Base-by-base conservation (phyloP, 2,797 vertebrate genomes). In the Ibycter americanus region DNA sequence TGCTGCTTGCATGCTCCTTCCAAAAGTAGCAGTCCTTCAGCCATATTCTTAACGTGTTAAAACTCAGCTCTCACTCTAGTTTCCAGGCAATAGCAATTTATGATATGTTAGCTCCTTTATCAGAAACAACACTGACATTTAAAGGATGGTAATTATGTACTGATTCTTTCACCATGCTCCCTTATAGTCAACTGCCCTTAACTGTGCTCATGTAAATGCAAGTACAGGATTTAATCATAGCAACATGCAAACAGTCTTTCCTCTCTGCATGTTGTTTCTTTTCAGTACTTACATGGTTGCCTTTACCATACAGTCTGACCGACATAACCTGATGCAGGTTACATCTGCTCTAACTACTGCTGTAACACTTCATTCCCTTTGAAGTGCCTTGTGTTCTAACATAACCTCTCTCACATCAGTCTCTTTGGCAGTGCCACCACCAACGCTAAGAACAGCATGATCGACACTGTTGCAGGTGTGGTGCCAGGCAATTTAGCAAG, bases 361-460 rank as follows among this genome's bases (percentile, higher is more conserved):
- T 19, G 5, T 23, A 68, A 83, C 38, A 23, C 36, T 72, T 76
- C 21, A 26, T 36, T 18, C 31, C 56, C 55, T 49, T 78, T 10
- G 12, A 71, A 93, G 58, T 1, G 32, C 46, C 54, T 59, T 23
- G 46, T 68, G 58, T 65, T 79, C 46, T 62, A 84, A 26, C 22
- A 67, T 0, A 78, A 73, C 17, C 34, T 26, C n/a, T 52, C 58
- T 82, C 61, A 36, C 40, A 40, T 9, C 27, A 36, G 23, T 20
- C 21, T 38, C 44, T 49, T 8, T 3, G 55, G 63, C 58, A 72
- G 23, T 18, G 78, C 46, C 34, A 59, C 40, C 73, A 65, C 21
- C 32, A 62, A 3, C 0, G 3, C 38, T 8, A 29, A 52, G 71
- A 82, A 68, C 0, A 0, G 42, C 1, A 2, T 20, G 47, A 63